Conservation (phyloP, 2,113 vertebrate species). For the Oceanodroma tethys region DNA sequence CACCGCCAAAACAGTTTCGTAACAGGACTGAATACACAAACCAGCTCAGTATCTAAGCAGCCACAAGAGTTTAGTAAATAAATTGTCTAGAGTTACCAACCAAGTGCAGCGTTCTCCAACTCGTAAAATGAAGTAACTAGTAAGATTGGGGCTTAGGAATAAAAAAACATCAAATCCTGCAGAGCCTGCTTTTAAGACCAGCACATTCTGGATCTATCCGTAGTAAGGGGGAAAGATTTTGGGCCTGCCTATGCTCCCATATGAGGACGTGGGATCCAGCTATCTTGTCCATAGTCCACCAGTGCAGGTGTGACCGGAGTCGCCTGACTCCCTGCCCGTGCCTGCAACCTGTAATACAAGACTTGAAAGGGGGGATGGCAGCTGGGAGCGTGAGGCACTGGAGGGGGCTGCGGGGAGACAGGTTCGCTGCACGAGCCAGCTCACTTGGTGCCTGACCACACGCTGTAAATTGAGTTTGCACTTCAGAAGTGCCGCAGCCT, state of each 20-base stretch:
- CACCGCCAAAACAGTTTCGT: not conserved
- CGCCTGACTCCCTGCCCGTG: rapidly evolving
- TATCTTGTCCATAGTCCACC: not conserved
- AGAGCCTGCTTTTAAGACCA: not conserved
- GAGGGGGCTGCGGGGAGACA: not conserved
- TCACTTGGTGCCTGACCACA: not conserved
- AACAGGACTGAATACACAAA: not conserved
- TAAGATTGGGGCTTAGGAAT: not conserved
- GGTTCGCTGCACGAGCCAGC: not conserved
- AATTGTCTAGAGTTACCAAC: not conserved
- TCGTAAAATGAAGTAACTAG: not conserved
- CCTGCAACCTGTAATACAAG: not conserved
- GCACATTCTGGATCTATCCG: not conserved
- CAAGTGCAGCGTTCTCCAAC: not conserved
- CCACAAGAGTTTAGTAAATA: not conserved
- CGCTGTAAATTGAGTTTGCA: rapidly evolving
- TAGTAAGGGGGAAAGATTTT: not conserved
- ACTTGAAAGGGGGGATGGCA: not conserved
- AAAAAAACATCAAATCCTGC: not conserved
- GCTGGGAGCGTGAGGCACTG: not conserved
- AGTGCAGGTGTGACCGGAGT: not conserved
- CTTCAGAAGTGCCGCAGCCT: not conserved
- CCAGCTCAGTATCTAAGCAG: not conserved
- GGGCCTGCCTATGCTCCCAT: not conserved
- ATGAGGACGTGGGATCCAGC: not conserved